phyloP scores from a whole-genome alignment of 2,888 invertebrate genomes.

The Chironomus riparius region DNA sequence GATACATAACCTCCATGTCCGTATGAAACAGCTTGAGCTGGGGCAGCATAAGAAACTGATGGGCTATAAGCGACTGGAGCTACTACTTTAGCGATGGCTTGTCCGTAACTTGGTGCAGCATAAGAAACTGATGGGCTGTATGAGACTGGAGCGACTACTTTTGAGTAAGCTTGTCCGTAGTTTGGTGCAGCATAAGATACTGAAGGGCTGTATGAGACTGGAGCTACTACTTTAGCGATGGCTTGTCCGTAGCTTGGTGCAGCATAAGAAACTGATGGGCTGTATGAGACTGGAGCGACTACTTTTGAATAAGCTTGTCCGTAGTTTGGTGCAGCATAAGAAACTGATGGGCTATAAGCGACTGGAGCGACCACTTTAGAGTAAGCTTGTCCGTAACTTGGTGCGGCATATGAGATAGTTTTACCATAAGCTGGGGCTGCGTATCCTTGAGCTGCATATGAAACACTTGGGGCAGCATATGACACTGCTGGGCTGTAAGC shows the following conservation, averaged over 20 bases:
- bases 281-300: background rate
- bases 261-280: background rate
- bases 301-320: slow-evolving; percentile 29
- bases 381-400: slow-evolving; percentile 1
- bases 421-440: background rate
- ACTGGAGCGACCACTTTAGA: background rate
- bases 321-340: slow-evolving; percentile 38
- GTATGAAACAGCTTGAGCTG: no score
- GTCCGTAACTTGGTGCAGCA: background rate
- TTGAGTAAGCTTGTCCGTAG: slow-evolving; percentile 32
- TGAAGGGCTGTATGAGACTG: no score
- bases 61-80: no score
- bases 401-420: slow-evolving; percentile 30
- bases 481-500: slow-evolving; percentile 6
- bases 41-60: no score
- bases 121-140: background rate
- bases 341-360: slow-evolving; percentile 35
- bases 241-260: background rate
- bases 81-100: no score
- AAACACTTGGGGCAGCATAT: slow-evolving; percentile 2
- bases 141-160: background rate
- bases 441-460: background rate
- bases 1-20: no score
- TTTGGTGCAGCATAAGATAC: slow-evolving; percentile 32
- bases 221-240: no score